These are phyloP conservation scores for Cheilosia variabilis DNA, from an alignment of 2,888 invertebrate species.

Conservation along the genomic window DNA sequence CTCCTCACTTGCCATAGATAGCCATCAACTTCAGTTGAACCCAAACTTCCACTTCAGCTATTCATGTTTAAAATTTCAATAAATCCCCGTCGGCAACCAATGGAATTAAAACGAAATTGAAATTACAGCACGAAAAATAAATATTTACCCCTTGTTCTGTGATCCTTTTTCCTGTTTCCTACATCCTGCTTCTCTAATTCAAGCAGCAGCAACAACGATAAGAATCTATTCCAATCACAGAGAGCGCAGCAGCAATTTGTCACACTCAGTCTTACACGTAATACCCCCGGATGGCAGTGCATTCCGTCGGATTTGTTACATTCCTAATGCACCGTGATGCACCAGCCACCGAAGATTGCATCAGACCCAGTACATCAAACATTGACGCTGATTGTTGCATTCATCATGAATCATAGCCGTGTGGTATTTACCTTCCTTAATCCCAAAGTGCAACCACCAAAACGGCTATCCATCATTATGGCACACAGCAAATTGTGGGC, in stretches of 20 bases:
- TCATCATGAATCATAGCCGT: constrained; percentile 70
- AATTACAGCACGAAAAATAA: constrained; percentile 55
- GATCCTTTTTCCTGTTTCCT: constrained; percentile 23
- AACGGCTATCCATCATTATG: constrained; percentile 71
- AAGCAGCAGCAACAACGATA: constrained; percentile 36
- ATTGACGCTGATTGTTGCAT: constrained; percentile 74
- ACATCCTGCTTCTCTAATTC: not conserved
- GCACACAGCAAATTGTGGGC: constrained; percentile 43
- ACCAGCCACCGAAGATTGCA: constrained; percentile 61
- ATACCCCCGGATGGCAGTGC: constrained; percentile 22
- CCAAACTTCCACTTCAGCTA: too few relatives aligned
- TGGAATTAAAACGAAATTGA: constrained; percentile 54
- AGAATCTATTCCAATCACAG: constrained; percentile 54
- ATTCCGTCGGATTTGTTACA: constrained; percentile 48
- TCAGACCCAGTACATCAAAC: constrained; percentile 72
- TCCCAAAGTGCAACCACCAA: constrained; percentile 65
- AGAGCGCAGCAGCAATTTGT: constrained; percentile 52
- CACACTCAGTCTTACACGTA: constrained; percentile 59
- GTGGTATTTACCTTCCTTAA: constrained; percentile 72
- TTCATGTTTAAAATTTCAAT: not conserved
- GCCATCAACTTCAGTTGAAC: too few relatives aligned
- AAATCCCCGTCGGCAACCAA: not conserved
- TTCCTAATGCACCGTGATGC: constrained; percentile 60
- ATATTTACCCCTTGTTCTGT: constrained; percentile 43
- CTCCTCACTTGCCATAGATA: too few relatives aligned